phyloP scores from a whole-genome alignment of 2,888 invertebrate genomes.

The Papilio demoleus region DNA sequence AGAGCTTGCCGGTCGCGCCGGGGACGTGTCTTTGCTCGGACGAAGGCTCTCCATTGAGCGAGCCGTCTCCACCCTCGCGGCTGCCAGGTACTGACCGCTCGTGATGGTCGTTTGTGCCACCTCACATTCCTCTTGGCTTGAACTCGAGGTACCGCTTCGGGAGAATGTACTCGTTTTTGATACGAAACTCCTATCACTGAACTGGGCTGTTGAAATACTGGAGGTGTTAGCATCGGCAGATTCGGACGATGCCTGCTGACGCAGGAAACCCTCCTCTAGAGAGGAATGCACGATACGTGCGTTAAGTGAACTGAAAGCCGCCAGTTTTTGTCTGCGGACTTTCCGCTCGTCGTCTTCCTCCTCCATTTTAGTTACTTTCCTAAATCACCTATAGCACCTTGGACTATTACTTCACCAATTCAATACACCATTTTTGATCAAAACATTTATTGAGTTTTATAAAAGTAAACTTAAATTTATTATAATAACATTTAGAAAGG shows the following conservation, averaged over 20 bases:
- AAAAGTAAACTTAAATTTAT: slow-evolving; percentile 65
- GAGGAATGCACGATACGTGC: slow-evolving; percentile 71
- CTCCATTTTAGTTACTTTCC: slow-evolving; percentile 64
- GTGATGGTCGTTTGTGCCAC: slow-evolving; percentile 76
- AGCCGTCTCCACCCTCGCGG: slow-evolving; percentile 83
- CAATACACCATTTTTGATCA: slow-evolving; percentile 68
- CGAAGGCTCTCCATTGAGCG: slow-evolving; percentile 89
- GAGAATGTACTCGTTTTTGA: slow-evolving; percentile 81
- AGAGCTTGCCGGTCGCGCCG: slow-evolving; percentile 81
- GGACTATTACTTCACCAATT: slow-evolving; percentile 65
- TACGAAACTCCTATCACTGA: slow-evolving; percentile 78
- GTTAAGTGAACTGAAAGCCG: slow-evolving; percentile 68
- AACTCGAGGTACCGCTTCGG: slow-evolving; percentile 86
- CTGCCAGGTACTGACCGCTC: slow-evolving; percentile 81
- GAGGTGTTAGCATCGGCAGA: slow-evolving; percentile 82
- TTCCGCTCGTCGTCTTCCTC: slow-evolving; percentile 77
- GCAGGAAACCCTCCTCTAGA: slow-evolving; percentile 67
- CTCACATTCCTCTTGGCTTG: slow-evolving; percentile 88
- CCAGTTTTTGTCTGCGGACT: slow-evolving; percentile 66
- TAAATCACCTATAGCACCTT: slow-evolving; percentile 54
- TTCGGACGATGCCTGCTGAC: slow-evolving; percentile 82
- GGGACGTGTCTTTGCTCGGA: slow-evolving; percentile 80
- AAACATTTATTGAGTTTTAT: slow-evolving; percentile 72
- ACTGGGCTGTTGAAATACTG: slow-evolving; percentile 75
- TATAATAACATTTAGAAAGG: slow-evolving; percentile 73